These are phyloP conservation scores for Hyles euphorbiae DNA, from an alignment of 1,140 invertebrate species.

Conservation along the genomic window DNA sequence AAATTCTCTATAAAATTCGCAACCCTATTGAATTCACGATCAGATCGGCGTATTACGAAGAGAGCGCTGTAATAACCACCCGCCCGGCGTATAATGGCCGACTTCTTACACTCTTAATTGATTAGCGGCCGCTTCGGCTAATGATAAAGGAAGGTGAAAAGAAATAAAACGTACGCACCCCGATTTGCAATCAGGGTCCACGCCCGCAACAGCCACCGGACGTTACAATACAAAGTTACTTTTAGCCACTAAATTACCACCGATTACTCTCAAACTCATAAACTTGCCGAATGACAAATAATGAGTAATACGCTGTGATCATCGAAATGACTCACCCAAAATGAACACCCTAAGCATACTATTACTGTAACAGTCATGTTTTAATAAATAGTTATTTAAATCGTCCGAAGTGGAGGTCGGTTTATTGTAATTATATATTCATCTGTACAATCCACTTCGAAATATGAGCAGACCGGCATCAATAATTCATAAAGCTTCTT, in stretches of 20 bases:
- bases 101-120: slow-evolving; percentile 75
- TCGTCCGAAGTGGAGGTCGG: slow-evolving; percentile 35
- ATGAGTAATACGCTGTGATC: slow-evolving; percentile 28
- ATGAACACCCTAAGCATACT: slow-evolving; percentile 30
- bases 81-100: slow-evolving; percentile 67
- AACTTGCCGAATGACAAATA: slow-evolving; percentile 9
- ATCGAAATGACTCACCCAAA: slow-evolving; percentile 25
- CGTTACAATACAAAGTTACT: slow-evolving; percentile 23
- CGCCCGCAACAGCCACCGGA: slow-evolving; percentile 44
- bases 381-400: slow-evolving; percentile 45
- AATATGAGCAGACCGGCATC: slow-evolving; percentile 49
- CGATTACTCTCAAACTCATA: background rate
- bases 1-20: slow-evolving; percentile 66
- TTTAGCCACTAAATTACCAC: slow-evolving; percentile 1
- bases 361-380: slow-evolving; percentile 35
- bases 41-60: slow-evolving; percentile 69
- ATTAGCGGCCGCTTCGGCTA: slow-evolving; percentile 71
- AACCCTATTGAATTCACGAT: slow-evolving; percentile 71
- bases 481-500: slow-evolving; percentile 62
- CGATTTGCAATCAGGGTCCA: slow-evolving; percentile 54
- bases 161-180: slow-evolving; percentile 63
- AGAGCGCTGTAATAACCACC: slow-evolving; percentile 68
- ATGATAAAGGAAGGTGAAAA: slow-evolving; percentile 73
- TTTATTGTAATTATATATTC: slow-evolving; percentile 54
- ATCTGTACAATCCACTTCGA: slow-evolving; percentile 37